Percentiles rank a stretch among this genome's conserved stretches.
Evolutionary conservation across 2,888 invertebrate species (phyloP).

Genomic region (Zelleria hepariella): DNA sequence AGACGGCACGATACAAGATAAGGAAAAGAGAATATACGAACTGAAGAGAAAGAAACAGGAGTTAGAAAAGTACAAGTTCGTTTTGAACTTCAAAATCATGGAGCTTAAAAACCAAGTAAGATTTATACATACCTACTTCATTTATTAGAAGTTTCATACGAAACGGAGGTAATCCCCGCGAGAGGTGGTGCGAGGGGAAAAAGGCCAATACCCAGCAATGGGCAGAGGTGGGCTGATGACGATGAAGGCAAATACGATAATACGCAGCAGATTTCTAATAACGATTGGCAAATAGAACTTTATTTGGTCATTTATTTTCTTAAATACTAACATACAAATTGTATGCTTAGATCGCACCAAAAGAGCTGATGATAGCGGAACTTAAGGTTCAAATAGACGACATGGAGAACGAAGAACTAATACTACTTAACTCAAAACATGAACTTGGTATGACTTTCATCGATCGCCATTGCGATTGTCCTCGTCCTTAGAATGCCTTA

Average conservation of each 20-base stretch:
- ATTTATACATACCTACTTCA: too few species aligned
- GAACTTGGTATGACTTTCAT: conserved; percentile 48
- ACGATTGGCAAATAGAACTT: background rate
- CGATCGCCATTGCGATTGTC: background rate
- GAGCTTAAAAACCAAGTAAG: conserved; percentile 82
- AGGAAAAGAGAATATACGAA: conserved; percentile 88
- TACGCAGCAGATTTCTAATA: background rate
- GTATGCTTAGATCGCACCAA: conserved; percentile 81
- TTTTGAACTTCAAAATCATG: conserved; percentile 89
- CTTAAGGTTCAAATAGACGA: conserved; percentile 84
- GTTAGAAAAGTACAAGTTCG: conserved; percentile 92
- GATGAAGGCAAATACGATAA: background rate
- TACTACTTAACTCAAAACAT: conserved; percentile 68
- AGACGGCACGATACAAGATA: conserved; percentile 86
- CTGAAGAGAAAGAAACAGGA: conserved; percentile 88
- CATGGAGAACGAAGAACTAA: conserved; percentile 87
- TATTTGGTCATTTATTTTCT: background rate
- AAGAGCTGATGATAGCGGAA: conserved; percentile 83
- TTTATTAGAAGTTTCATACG: too few species aligned
- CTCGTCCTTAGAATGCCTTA: too few species aligned
- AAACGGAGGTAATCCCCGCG: too few species aligned
- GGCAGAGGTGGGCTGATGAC: too few species aligned
- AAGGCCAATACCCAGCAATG: too few species aligned
- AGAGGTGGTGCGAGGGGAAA: too few species aligned
- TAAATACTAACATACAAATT: background rate